Base-by-base conservation (phyloP, 2,113 vertebrate species). In the Lophotis ruficrista region DNA sequence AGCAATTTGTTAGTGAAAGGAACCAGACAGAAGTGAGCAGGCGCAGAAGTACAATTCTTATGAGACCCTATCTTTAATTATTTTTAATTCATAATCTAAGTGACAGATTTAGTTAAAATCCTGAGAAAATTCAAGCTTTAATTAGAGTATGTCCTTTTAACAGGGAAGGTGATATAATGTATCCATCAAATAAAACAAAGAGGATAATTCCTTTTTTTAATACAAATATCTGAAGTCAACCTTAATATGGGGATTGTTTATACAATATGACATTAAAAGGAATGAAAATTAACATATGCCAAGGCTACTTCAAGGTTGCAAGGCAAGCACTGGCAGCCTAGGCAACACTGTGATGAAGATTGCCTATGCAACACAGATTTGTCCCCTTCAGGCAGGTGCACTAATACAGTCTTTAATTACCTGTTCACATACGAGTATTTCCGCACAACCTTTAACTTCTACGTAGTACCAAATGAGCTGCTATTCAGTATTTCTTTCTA, bases 61-160 rank as follows among this genome's bases (percentile, higher is more conserved):
- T 50, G 96, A 93, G 92, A 93, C 54, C 11, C 9, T 61, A 12
- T 94, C 53, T 89, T 96, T 97, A 96, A 96, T 96, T 92, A 94
- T 95, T 95, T 93, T 91, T 94, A 93, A 94, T 91, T 94, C 73
- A 72, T 89, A 94, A 96, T 50, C 65, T 95, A 96, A 96, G 90
- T 96, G 83, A 94, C 87, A 93, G 89, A 82, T 91, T 94, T 96
- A 94, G 73, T 94, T 92, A 94, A 96, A 96, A 94, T 94, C 72
- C 70, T 89, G 77, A 77, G 73, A 92, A 96, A 95, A 96, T 91
- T 94, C 87, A 77, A 0, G 89, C 87, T 95, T 94, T 96, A 93
- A 93, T 95, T 96, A 96, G 48, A 91, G 31, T 54, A 31, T 84
- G 66, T 95, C 73, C 94, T 96, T 89, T 96, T 73, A 89, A 33